phyloP scores from a whole-genome alignment of 2,113 vertebrate genomes.

The Lagenorhynchus albirostris region DNA sequence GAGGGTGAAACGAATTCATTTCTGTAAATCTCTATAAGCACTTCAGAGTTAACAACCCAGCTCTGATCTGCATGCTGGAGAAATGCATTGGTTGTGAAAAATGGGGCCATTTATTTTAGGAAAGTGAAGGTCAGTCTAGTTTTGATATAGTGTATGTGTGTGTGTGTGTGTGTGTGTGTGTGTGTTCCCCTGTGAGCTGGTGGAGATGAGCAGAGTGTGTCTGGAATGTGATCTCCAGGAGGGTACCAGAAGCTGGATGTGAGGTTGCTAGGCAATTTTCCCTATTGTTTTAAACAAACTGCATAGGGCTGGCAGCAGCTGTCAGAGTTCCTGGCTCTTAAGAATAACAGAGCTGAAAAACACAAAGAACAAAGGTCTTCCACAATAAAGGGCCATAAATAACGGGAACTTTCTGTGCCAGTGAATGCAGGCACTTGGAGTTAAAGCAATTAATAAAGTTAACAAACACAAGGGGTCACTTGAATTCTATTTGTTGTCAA shows the following conservation, averaged over 20 bases:
- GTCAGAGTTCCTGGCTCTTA: constrained; percentile 80
- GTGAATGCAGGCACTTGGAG: constrained; percentile 62
- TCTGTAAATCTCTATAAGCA: background rate
- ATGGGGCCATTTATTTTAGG: background rate
- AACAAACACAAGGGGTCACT: constrained; percentile 61
- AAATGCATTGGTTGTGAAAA: background rate
- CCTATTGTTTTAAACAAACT: constrained; percentile 85
- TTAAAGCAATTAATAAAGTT: constrained; percentile 72
- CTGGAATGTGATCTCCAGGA: constrained; percentile 80
- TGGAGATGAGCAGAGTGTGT: constrained; percentile 74
- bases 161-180: background rate
- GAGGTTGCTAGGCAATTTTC: constrained; percentile 82
- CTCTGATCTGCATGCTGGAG: background rate
- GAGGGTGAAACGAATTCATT: background rate
- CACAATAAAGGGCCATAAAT: constrained; percentile 74
- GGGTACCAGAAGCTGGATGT: constrained; percentile 80
- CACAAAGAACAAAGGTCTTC: constrained; percentile 79
- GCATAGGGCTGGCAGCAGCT: constrained; percentile 79
- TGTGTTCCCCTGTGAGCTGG: constrained; percentile 49
- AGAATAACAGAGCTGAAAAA: constrained; percentile 76
- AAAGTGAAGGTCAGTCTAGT: background rate
- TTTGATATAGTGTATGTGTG: background rate
- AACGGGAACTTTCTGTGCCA: constrained; percentile 39
- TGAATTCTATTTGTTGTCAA: constrained; percentile 58
- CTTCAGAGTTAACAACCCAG: background rate